Evolutionary conservation across 1,140 invertebrate species (phyloP).

Genomic region (Bombus picipes): DNA sequence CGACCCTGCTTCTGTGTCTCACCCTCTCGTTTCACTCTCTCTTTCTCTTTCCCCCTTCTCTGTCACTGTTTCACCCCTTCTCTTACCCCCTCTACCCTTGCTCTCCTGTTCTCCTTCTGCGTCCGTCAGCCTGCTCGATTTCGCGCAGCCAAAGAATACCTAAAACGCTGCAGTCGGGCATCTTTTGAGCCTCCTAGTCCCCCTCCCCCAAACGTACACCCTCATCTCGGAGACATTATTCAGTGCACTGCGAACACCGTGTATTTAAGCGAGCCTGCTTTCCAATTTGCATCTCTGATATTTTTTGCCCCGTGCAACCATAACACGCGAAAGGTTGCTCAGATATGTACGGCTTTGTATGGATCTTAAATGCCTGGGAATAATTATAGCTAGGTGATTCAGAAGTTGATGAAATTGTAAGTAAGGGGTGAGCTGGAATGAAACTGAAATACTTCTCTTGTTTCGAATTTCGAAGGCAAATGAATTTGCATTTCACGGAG

Average conservation of each 20-base stretch:
- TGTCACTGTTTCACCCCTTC: neutral
- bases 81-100: neutral
- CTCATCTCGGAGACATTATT: constrained; percentile 34
- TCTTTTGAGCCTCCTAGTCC: constrained; percentile 28
- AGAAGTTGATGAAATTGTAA: neutral
- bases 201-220: neutral
- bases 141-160: constrained; percentile 54
- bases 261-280: constrained; percentile 35
- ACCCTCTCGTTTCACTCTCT: constrained; percentile 48
- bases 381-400: neutral
- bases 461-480: neutral
- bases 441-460: too few relatives aligned
- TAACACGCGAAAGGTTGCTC: neutral
- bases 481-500: neutral
- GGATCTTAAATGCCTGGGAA: neutral
- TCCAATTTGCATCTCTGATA: constrained; percentile 41
- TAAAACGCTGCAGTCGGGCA: constrained; percentile 50
- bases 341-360: neutral
- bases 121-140: constrained; percentile 37
- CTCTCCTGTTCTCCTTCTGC: neutral
- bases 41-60: neutral
- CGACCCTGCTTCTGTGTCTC: constrained; percentile 29
- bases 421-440: neutral
- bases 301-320: neutral
- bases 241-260: constrained; percentile 15